These are phyloP conservation scores for Nomia melanderi DNA, from an alignment of 1,140 invertebrate genomes.

Conservation along the genomic window DNA sequence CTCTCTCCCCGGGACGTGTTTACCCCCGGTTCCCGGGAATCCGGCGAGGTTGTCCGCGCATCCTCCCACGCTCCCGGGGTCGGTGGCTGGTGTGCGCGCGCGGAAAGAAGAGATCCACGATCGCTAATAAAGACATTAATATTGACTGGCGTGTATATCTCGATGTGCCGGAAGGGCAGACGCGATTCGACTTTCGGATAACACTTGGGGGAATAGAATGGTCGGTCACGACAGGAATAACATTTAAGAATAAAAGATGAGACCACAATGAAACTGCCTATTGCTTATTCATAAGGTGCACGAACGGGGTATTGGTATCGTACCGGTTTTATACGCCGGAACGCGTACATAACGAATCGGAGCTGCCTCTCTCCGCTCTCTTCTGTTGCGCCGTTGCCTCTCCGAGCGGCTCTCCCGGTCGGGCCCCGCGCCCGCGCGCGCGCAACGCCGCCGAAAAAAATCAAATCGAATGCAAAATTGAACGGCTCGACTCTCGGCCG, in stretches of 20 bases:
- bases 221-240: slow-evolving; percentile 75
- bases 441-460: background rate
- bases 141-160: slow-evolving; percentile 75
- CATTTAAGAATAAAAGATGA: slow-evolving; percentile 67
- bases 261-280: slow-evolving; percentile 63
- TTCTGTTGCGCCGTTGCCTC: background rate
- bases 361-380: background rate
- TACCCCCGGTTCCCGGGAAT: no score
- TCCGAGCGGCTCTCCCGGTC: slow-evolving; percentile 15
- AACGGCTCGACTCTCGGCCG: no score
- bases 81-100: background rate
- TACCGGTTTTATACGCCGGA: slow-evolving; percentile 35
- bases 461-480: slow-evolving; percentile 19
- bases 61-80: slow-evolving; percentile 19
- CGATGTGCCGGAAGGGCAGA: slow-evolving; percentile 69
- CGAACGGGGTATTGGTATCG: slow-evolving; percentile 50
- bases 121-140: slow-evolving; percentile 80
- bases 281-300: slow-evolving; percentile 66
- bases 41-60: no score
- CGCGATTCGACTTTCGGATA: slow-evolving; percentile 70
- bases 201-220: slow-evolving; percentile 78
- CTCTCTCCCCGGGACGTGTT: no score
- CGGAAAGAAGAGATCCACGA: slow-evolving; percentile 40
- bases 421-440: background rate
- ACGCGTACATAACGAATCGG: slow-evolving; percentile 42